A percentile compares a stretch with the other conserved stretches of the same genome.
phyloP scores from a whole-genome alignment of 1,140 invertebrate genomes.

The Meloidogyne hapla region DNA sequence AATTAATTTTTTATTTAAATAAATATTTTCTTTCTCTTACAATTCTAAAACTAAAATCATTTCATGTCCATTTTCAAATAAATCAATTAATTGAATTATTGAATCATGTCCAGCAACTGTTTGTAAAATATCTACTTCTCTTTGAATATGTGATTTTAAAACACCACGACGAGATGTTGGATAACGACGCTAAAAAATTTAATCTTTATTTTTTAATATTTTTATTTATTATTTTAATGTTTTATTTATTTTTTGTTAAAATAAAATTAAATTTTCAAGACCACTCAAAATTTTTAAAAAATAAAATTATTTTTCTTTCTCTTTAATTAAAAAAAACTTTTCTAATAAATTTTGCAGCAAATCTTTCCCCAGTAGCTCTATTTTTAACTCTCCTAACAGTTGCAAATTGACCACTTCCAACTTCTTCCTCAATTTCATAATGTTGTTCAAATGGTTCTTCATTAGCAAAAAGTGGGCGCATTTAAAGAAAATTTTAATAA shows the following conservation, averaged over 20 bases:
- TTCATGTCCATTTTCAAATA: slow-evolving; percentile 67
- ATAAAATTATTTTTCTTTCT: too few relatives aligned
- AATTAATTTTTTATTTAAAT: not conserved
- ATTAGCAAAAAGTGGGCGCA: slow-evolving; percentile 32
- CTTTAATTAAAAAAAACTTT: slow-evolving; percentile 66
- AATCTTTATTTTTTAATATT: not conserved
- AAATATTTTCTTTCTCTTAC: slow-evolving; percentile 64
- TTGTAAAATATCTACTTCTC: slow-evolving; percentile 68
- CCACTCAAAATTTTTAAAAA: too few relatives aligned
- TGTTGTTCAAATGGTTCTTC: slow-evolving; percentile 46
- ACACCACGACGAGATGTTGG: slow-evolving; percentile 69
- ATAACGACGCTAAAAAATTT: slow-evolving; percentile 68
- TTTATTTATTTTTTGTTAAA: too few relatives aligned
- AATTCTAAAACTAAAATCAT: slow-evolving; percentile 70
- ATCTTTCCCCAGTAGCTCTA: slow-evolving; percentile 77
- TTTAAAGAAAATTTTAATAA: not conserved
- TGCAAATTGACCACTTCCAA: slow-evolving; percentile 80
- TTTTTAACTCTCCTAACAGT: slow-evolving; percentile 84
- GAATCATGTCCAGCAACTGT: slow-evolving; percentile 67
- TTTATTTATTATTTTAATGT: too few relatives aligned
- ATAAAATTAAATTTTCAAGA: too few relatives aligned
- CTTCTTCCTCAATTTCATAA: slow-evolving; percentile 48
- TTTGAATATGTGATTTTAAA: slow-evolving; percentile 68
- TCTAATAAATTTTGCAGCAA: slow-evolving; percentile 90
- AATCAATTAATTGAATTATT: slow-evolving; percentile 68